Conservation (phyloP, 2,888 invertebrate genomes). For the Adelognathus sp. region DNA sequence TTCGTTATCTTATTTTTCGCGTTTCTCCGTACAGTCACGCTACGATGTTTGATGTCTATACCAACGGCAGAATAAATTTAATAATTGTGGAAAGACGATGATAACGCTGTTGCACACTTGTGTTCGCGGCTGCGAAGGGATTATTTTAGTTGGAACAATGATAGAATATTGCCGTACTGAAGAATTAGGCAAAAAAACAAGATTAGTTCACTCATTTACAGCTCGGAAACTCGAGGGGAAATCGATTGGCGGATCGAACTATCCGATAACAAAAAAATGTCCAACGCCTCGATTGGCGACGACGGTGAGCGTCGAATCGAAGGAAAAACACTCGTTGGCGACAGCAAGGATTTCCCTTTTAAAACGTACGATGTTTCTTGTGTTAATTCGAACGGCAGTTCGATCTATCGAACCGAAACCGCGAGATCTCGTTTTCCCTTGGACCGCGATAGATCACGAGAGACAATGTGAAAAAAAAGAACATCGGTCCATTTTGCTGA, state of each 20-base stretch:
- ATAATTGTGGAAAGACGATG: background rate
- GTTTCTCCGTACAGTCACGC: slow-evolving; percentile 40
- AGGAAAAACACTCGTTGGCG: slow-evolving; percentile 47
- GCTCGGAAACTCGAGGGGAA: slow-evolving; percentile 8
- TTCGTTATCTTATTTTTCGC: slow-evolving; percentile 55
- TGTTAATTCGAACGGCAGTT: slow-evolving; percentile 44
- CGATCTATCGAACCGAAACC: slow-evolving; percentile 59
- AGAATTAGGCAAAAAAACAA: background rate
- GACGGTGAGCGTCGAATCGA: slow-evolving; percentile 27
- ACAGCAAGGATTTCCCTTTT: slow-evolving; percentile 55
- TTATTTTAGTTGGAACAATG: background rate
- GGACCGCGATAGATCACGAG: slow-evolving; percentile 46
- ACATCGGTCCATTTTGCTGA: slow-evolving; percentile 49
- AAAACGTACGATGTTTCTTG: slow-evolving; percentile 26
- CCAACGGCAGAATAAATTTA: slow-evolving; percentile 32
- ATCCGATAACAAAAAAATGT: slow-evolving; percentile 5
- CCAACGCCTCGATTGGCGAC: slow-evolving; percentile 10
- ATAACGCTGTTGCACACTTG: background rate
- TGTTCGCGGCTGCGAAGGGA: background rate
- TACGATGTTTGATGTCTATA: slow-evolving; percentile 27
- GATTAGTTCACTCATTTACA: slow-evolving; percentile 27
- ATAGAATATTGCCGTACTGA: background rate
- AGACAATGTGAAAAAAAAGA: slow-evolving; percentile 21
- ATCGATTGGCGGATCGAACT: slow-evolving; percentile 15
- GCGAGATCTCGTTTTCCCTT: slow-evolving; percentile 43